Percentiles rank a stretch among this genome's conserved stretches.
phyloP scores from a whole-genome alignment of 2,797 vertebrate genomes.

The Linurgus olivaceus region DNA sequence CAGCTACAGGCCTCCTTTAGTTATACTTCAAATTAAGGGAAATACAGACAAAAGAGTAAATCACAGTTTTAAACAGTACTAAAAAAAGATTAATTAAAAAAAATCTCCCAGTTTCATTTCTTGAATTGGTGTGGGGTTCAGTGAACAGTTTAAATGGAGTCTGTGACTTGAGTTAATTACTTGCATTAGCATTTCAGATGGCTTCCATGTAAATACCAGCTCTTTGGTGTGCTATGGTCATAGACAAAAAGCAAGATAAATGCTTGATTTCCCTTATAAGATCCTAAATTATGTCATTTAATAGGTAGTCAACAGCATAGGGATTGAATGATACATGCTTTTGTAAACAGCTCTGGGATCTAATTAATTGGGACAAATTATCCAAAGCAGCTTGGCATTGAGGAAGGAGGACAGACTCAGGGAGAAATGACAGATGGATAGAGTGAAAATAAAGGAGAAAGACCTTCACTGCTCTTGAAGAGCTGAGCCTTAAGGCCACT shows the following conservation, averaged over 20 bases:
- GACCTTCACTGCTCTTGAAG: not conserved
- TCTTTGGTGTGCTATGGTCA: not conserved
- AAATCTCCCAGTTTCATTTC: not conserved
- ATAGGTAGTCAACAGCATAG: not conserved
- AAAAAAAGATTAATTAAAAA: not conserved
- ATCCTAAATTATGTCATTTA: conserved; percentile 2
- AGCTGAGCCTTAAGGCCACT: not conserved
- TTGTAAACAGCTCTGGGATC: conserved; percentile 26
- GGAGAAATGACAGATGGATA: conserved; percentile 7
- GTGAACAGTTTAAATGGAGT: conserved; percentile 9
- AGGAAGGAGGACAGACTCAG: not conserved
- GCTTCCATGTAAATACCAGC: conserved; percentile 21
- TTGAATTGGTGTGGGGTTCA: not conserved
- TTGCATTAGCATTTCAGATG: conserved; percentile 58
- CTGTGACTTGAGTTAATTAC: conserved; percentile 37
- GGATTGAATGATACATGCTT: not conserved
- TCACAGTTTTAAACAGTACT: not conserved
- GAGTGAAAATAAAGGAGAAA: not conserved
- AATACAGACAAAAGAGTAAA: conserved; percentile 27
- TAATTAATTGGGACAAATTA: conserved; percentile 55
- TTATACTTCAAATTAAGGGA: conserved; percentile 37
- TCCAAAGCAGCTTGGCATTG: conserved; percentile 8
- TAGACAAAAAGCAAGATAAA: conserved; percentile 35
- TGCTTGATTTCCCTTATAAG: not conserved
- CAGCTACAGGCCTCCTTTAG: conserved; percentile 18